Conservation (phyloP, 1,140 invertebrate genomes). For the Ostrea denselamellosa region DNA sequence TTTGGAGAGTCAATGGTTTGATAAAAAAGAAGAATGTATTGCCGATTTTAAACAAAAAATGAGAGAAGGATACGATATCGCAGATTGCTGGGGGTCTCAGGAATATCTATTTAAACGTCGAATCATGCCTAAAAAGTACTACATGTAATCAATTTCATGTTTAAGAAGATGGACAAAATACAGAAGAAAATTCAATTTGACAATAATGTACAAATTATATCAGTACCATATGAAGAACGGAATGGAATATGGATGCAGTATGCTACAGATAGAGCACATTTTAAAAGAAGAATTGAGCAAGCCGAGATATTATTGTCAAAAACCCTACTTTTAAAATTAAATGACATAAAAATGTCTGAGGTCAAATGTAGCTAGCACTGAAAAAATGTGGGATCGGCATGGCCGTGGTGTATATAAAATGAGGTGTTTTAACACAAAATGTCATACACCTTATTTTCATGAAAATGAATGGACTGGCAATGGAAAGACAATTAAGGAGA, state of each 20-base stretch:
- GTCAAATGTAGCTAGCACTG: neutral
- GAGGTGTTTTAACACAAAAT: neutral
- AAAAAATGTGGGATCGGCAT: neutral
- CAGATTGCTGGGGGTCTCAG: too few relatives aligned
- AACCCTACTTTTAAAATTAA: constrained; percentile 28
- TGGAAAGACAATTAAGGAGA: constrained; percentile 28
- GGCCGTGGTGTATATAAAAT: neutral
- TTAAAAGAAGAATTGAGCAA: constrained; percentile 42
- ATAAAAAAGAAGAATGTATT: neutral
- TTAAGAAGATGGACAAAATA: neutral
- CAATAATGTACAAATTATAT: constrained; percentile 1
- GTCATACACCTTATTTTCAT: neutral
- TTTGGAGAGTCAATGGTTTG: neutral
- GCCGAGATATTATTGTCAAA: constrained; percentile 23
- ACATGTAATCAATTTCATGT: too few relatives aligned
- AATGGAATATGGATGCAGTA: constrained; percentile 44
- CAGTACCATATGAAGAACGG: constrained; percentile 31
- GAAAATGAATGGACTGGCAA: constrained; percentile 10
- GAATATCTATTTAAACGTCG: too few relatives aligned
- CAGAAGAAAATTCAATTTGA: constrained; percentile 27
- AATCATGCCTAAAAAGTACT: too few relatives aligned
- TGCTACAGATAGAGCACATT: constrained; percentile 41
- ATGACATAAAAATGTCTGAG: constrained; percentile 26
- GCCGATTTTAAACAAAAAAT: neutral
- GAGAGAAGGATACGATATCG: neutral